phyloP scores from a whole-genome alignment of 2,113 vertebrate species.

The Neopipo cinnamomea region DNA sequence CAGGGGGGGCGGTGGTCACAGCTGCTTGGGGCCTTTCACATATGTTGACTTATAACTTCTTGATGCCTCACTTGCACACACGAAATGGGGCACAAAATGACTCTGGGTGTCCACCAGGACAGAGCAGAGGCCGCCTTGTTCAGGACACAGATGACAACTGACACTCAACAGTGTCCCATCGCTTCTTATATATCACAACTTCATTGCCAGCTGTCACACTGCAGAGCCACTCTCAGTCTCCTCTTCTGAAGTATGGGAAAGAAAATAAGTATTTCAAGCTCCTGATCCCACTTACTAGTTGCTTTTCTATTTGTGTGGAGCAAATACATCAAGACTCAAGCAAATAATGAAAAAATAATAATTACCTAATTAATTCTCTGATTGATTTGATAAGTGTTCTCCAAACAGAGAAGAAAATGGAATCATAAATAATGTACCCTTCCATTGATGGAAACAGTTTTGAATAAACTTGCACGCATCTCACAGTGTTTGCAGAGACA shows the following conservation, averaged over 20 bases:
- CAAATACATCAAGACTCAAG: neutral
- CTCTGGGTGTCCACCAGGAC: neutral
- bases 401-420: constrained; percentile 40
- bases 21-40: neutral
- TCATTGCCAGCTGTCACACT: neutral
- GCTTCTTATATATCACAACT: neutral
- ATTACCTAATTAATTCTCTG: constrained; percentile 35
- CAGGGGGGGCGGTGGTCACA: accelerated
- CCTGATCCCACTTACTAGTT: neutral
- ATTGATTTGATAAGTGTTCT: constrained; percentile 48
- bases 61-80: neutral
- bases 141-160: neutral
- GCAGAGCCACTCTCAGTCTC: neutral
- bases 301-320: neutral
- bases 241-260: neutral
- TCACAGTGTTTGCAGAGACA: neutral
- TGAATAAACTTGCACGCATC: neutral
- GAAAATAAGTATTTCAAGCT: neutral
- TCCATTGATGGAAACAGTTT: neutral
- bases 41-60: neutral
- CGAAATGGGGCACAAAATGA: accelerated
- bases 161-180: neutral
- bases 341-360: constrained; percentile 49
- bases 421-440: constrained; percentile 42
- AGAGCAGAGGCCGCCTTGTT: accelerated